Base-by-base conservation (phyloP, 2,888 invertebrate genomes). In the Pollenia labialis region DNA sequence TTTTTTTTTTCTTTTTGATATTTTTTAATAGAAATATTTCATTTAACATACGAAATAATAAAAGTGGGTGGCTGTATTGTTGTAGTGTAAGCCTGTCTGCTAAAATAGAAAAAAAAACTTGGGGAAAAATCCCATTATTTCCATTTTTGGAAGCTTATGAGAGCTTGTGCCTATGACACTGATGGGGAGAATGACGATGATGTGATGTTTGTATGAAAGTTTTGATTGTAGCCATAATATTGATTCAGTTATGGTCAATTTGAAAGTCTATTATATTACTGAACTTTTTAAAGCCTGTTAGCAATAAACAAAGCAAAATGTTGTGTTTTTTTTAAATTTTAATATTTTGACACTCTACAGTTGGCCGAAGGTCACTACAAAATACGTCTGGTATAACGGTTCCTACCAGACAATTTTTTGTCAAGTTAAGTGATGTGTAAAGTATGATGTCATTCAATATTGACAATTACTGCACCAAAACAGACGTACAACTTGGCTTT, bases 21-120 rank as follows among this genome's bases (percentile, higher is more conserved):
- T 56, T 68, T 56, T 44, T 23, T 52, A 56, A 40, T 7, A 68
- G 32, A 68, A 56, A 40, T 32, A 77, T 56, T 66, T 64, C 52
- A 50, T 42, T 75, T 40, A 50, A 62, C 40, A 44, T 52, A 6
- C 4, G 32, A 32, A 64, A 14, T 50, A 8, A 18, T 46, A 58
- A 12, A n/a, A 12, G 11, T 16, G 72, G 52, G 2, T 40, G 7
- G 12, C 10, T 42, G 7, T 16, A 50, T 72, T 46, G 48, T n/a
- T 11, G 50, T 6, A 32, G 4, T 32, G 32, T 6, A 6, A 32
- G n/a, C 18, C 23, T 10, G 16, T 52, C 16, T 12, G 23, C 9
- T 4, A 40, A 4, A 54, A 54, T 10, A 48, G 16, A 4, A 32
- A 1, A 75, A 32, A 52, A 2, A 64, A 23, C 1, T 42, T 50